Evolutionary conservation across 2,113 vertebrate genomes (phyloP).

Genomic region (Scortum barcoo): DNA sequence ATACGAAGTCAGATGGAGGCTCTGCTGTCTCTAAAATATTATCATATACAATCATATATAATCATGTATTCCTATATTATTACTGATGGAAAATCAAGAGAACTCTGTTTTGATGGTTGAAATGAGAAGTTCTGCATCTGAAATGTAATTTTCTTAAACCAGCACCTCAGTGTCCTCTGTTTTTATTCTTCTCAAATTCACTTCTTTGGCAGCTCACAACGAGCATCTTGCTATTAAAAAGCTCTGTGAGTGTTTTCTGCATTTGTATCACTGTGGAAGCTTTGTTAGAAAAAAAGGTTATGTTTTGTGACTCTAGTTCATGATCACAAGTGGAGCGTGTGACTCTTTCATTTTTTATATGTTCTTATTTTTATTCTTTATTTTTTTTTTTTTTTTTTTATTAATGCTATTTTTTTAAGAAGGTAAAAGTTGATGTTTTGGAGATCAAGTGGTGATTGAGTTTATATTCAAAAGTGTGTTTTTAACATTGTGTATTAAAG

Average conservation of each 20-base stretch:
- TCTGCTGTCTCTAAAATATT: rapidly evolving
- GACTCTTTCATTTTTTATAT: no score
- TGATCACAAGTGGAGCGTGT: no score
- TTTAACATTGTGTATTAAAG: no score
- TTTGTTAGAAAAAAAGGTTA: neutral
- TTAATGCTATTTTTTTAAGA: neutral
- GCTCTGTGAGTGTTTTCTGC: neutral
- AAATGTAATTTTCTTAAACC: neutral
- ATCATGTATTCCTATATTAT: no score
- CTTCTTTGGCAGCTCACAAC: no score
- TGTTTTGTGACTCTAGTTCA: neutral
- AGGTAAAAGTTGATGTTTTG: neutral
- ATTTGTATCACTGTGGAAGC: neutral
- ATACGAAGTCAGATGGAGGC: neutral
- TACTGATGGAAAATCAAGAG: neutral
- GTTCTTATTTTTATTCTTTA: no score
- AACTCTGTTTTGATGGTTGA: conserved; percentile 6
- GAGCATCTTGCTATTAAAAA: no score
- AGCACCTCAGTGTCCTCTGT: neutral
- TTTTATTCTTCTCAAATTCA: no score
- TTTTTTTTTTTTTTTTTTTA: no score
- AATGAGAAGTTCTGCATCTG: conserved; percentile 1
- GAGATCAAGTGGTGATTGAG: neutral
- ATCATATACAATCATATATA: no score
- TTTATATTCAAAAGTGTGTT: no score